Base-by-base conservation (phyloP, 2,113 vertebrate species). In the Limnothrissa miodon region DNA sequence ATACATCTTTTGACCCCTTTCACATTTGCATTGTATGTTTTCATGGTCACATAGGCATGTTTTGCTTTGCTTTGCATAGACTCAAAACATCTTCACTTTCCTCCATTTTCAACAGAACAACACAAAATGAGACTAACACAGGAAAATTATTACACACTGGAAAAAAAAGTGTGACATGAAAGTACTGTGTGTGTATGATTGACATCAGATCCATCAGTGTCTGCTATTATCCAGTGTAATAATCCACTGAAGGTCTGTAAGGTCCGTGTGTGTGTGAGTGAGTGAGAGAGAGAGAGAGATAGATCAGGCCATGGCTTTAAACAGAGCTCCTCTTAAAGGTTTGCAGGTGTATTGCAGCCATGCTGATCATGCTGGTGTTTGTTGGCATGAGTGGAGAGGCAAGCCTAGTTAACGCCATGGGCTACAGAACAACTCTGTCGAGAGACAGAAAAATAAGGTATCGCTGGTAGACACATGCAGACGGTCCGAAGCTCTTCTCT, bases 1-100 rank as follows among this genome's bases (percentile, higher is more conserved):
- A 83, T 80, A 8, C 6, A 51, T 59, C 46, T 70, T 62, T 88
- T 85, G 83, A 89, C 87, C 87, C 74, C 78, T 83, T 88, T 81
- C 39, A 92, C 90, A 84, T 86, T 83, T 89, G 88, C 87, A 90
- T 88, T 87, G 80, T 56, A 78, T 82, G 39, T 83, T 89, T 86
- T 48, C 39, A 89, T 78, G 81, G 81, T 82, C 80, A 84, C 33
- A 78, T 85, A 23, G 53, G 42, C n/a, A n/a, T n/a, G n/a, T n/a
- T 84, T 48, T 2, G 17, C 86, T 80, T 82, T 80, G 83, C 74
- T 29, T 33, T 62, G 79, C 51, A 86, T 81, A 44, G 59, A 19
- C 62, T 62, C 45, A 6, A 6, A 23, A 33, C 74, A 48, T 59
- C 59, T 80, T 45, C 44, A 36, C 42, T 39, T 4, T 45, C 51